Percentiles rank a stretch among this genome's conserved stretches.
Evolutionary conservation across 2,888 invertebrate genomes (phyloP).

Genomic region (Callyntrura guangdongensis): DNA sequence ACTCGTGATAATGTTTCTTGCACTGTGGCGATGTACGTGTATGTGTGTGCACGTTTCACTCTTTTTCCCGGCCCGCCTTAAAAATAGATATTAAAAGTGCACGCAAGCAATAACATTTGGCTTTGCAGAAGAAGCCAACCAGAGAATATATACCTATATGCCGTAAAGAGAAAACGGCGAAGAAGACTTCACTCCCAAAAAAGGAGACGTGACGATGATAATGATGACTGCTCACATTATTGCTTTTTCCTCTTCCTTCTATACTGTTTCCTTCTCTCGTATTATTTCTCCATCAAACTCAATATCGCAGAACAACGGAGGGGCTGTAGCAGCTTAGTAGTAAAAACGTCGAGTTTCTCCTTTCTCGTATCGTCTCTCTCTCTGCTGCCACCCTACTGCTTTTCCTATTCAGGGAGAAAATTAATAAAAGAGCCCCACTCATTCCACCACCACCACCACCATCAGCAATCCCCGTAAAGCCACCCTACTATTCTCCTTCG

Average conservation of each 20-base stretch:
- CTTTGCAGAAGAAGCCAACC: neutral
- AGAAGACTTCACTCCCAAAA: constrained; percentile 1
- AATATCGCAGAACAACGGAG: neutral
- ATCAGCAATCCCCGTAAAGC: neutral
- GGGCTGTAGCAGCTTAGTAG: neutral
- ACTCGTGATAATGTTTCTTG: neutral
- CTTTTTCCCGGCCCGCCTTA: constrained; percentile 1
- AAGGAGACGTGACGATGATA: constrained; percentile 12
- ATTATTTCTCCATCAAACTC: neutral
- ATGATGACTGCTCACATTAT: constrained; percentile 24
- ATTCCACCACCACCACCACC: neutral
- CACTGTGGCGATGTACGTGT: neutral
- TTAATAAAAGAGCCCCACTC: constrained; percentile 39
- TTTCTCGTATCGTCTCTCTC: constrained; percentile 12
- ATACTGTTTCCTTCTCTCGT: neutral
- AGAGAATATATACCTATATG: too few relatives aligned
- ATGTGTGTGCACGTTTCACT: constrained; percentile 36
- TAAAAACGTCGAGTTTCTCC: neutral
- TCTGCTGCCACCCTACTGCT: constrained; percentile 12
- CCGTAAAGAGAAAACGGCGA: neutral
- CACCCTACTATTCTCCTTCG: neutral
- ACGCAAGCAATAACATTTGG: constrained; percentile 51
- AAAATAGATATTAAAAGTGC: constrained; percentile 59
- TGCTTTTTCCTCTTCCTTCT: neutral
- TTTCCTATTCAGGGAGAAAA: constrained; percentile 42